Percentiles rank a stretch among this genome's conserved stretches.
phyloP scores from a whole-genome alignment of 2,888 invertebrate species.

The Dryococelus australis region DNA sequence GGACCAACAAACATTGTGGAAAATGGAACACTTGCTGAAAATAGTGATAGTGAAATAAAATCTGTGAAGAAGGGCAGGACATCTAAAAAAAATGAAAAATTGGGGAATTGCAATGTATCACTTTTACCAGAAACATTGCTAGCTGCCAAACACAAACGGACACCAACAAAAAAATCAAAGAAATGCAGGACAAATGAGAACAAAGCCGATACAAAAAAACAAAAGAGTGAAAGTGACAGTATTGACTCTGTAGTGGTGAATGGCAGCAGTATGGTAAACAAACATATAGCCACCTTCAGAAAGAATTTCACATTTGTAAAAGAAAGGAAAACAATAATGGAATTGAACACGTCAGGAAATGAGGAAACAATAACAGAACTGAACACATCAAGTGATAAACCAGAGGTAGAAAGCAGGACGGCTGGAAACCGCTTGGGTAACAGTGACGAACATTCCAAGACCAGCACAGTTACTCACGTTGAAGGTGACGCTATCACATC shows the following conservation, averaged over 20 bases:
- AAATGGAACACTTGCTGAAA: neutral
- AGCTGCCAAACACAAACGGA: neutral
- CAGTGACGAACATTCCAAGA: neutral
- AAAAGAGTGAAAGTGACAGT: constrained; percentile 19
- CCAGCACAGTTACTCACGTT: neutral
- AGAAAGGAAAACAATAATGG: neutral
- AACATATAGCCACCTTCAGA: constrained; percentile 25
- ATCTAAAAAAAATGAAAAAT: neutral
- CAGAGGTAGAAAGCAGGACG: neutral
- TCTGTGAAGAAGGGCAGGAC: neutral
- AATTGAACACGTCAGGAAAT: neutral
- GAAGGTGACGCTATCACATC: neutral
- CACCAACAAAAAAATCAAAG: neutral
- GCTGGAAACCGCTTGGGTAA: neutral
- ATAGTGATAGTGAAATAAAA: neutral
- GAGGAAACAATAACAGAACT: too few species aligned
- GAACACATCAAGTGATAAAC: neutral
- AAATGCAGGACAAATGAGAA: neutral
- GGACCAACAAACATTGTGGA: neutral
- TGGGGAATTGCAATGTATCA: neutral
- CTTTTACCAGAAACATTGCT: neutral
- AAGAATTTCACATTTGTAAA: constrained; percentile 34
- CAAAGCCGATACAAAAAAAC: neutral
- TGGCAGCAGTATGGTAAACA: neutral
- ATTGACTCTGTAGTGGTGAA: neutral